Conservation (phyloP, 2,888 invertebrate species). For the Thelaira solivaga region DNA sequence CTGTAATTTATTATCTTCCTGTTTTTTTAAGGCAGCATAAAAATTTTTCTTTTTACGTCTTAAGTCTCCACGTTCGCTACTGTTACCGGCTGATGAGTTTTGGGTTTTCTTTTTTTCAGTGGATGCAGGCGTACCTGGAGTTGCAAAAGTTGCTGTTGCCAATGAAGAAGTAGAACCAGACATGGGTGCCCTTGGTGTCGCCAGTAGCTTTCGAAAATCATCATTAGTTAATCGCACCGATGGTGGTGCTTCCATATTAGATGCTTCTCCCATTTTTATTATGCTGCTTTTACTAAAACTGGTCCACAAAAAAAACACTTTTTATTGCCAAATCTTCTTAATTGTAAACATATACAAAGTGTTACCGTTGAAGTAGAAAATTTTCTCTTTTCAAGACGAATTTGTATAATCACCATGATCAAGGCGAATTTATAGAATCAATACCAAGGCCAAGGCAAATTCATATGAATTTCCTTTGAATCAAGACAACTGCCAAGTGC, state of each 20-base stretch:
- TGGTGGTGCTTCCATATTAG: constrained; percentile 77
- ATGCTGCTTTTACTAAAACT: no score
- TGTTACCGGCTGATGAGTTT: constrained; percentile 74
- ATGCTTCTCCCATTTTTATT: constrained; percentile 69
- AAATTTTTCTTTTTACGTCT: constrained; percentile 95
- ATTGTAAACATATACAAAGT: no score
- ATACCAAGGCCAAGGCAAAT: no score
- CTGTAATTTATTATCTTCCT: constrained; percentile 95
- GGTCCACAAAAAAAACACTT: no score
- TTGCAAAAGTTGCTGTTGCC: constrained; percentile 68
- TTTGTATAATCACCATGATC: no score
- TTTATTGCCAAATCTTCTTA: no score
- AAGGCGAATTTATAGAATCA: no score
- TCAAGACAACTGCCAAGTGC: no score
- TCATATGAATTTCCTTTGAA: no score
- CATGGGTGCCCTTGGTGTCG: constrained; percentile 92
- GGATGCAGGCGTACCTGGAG: constrained; percentile 57
- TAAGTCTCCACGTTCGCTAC: constrained; percentile 85
- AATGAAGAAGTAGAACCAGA: constrained; percentile 65
- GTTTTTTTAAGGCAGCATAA: constrained; percentile 95
- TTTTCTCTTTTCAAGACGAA: no score
- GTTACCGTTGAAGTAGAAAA: no score
- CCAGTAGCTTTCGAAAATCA: constrained; percentile 95
- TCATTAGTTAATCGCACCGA: constrained; percentile 95
- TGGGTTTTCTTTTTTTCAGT: constrained; percentile 70